phyloP scores from a whole-genome alignment of 1,140 invertebrate genomes.

The Manduca sexta region DNA sequence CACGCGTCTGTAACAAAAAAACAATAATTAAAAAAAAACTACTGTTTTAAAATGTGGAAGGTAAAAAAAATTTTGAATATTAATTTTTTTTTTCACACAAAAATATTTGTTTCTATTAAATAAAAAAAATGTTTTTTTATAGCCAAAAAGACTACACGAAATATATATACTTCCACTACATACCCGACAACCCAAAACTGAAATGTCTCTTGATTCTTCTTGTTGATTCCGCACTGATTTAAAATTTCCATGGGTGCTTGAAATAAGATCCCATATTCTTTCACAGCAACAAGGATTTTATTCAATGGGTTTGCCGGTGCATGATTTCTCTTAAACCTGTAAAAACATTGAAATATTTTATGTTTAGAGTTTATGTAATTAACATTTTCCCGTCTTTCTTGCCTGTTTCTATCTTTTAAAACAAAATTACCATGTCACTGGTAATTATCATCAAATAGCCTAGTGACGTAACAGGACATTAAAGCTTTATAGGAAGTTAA shows the following conservation, averaged over 20 bases:
- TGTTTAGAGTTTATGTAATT: no score
- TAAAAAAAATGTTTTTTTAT: not conserved
- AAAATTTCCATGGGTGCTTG: conserved; percentile 52
- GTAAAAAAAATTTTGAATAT: no score
- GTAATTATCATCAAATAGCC: no score
- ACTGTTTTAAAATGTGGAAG: no score
- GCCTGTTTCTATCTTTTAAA: no score
- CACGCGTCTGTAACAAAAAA: conserved; percentile 75
- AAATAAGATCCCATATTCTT: conserved; percentile 80
- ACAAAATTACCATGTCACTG: no score
- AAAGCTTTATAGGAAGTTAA: no score
- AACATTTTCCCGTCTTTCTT: no score
- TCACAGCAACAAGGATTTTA: conserved; percentile 84
- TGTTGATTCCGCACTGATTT: conserved; percentile 38
- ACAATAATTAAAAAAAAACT: not conserved
- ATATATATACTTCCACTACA: conserved; percentile 4
- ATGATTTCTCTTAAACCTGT: conserved; percentile 65
- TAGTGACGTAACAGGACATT: no score
- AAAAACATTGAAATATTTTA: not conserved
- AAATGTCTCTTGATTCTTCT: conserved; percentile 55
- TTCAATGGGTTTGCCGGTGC: conserved; percentile 66
- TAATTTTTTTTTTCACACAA: no score
- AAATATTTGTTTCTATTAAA: not conserved
- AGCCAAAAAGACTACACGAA: not conserved
- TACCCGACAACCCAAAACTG: conserved; percentile 75